Conservation (phyloP, 2,888 invertebrate genomes). For the Andrena fulva region DNA sequence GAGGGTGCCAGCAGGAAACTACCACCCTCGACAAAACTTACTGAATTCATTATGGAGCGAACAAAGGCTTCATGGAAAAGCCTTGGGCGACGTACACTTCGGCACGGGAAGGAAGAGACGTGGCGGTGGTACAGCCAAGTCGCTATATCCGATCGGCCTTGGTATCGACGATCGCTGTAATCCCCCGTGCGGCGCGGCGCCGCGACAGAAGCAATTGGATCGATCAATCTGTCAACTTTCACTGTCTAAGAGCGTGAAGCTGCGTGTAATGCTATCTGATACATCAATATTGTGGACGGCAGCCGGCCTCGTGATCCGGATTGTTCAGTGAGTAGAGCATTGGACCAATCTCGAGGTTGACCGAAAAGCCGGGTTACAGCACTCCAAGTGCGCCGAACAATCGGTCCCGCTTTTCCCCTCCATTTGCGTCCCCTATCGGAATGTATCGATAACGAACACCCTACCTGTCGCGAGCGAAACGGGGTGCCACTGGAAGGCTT, state of each 20-base stretch:
- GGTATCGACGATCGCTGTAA: conserved; percentile 8
- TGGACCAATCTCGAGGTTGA: not conserved
- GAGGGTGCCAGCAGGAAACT: conserved; percentile 84
- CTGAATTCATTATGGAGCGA: conserved; percentile 83
- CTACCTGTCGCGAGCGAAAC: not conserved
- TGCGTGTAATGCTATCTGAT: not conserved
- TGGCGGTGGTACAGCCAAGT: conserved; percentile 35
- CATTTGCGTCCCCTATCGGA: conserved; percentile 25
- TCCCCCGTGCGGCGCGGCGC: not conserved
- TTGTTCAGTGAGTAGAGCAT: not conserved
- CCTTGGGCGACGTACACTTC: conserved; percentile 76
- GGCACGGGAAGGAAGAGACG: conserved; percentile 53
- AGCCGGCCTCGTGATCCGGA: not conserved
- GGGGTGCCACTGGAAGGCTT: conserved; percentile 10
- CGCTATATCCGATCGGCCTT: conserved; percentile 20
- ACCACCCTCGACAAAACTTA: conserved; percentile 83
- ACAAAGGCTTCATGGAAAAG: conserved; percentile 79
- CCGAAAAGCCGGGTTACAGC: conserved; percentile 14
- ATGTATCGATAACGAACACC: conserved; percentile 32
- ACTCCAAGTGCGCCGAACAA: conserved; percentile 21
- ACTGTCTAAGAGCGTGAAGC: not conserved
- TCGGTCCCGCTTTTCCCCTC: conserved; percentile 6
- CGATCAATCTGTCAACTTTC: conserved; percentile 6
- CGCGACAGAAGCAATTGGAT: not conserved
- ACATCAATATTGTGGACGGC: not conserved